Evolutionary conservation across 2,113 vertebrate species (phyloP), one percentile per base, ranked within the genome.

Genomic region (Pristiophorus japonicus): DNA sequence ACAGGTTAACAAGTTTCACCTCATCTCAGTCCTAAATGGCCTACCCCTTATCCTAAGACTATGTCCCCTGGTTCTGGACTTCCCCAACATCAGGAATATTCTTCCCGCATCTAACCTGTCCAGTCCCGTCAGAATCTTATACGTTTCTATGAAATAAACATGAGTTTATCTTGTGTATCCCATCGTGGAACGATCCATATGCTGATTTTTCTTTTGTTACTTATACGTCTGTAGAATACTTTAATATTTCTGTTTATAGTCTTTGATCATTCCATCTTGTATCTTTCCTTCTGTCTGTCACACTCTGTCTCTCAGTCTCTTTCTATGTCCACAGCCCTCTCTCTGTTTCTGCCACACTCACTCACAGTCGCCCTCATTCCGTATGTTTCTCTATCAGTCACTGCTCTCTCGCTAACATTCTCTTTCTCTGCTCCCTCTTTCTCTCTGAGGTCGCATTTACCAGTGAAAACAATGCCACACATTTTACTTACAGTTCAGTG

Each of bases 401-500:
- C 27, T 30, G 47, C 47, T 8, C 47, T 30, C 5, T 88, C 51
- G 55, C 24, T 30, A 4, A 51, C 51, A 51, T 4, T 51, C 85
- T 47, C 18, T 3, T 51, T 87, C 75, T 70, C 24, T 51, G 75
- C 38, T 84, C 4, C 16, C 18, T 45, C 24, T 27, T 70, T 70
- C 67, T 24, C 24, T 70, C 67, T 70, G 20, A 51, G 22, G 24
- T 47, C 20, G 42, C 4, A 51, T 51, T 87, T 87, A 87, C 47
- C 45, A 10, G 59, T 63, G 59, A 91, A 62, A 38, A 91, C 62
- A 91, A 91, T 63, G 16, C 14, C 87, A 55, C 22, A 55, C 22
- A 81, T 12, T 84, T n/a, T 51, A 96, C 99, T 98, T 96, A 99
- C 99, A 98, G 65, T 99, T 99, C 88, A 99, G 97, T 0, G 98